phyloP scores from a whole-genome alignment of 1,140 invertebrate species.

The Odontomachus brunneus region DNA sequence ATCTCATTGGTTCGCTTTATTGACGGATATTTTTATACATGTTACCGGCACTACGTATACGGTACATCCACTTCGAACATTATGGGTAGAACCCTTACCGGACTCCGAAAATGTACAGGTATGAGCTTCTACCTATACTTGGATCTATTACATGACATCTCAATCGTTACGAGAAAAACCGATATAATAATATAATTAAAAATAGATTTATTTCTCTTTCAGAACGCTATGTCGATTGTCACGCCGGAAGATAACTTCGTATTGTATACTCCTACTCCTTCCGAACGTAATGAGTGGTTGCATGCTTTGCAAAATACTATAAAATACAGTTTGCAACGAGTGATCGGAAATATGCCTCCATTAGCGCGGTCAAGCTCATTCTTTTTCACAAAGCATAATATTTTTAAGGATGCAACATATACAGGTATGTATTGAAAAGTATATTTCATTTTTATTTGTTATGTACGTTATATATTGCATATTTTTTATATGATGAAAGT shows the following conservation, averaged over 20 bases:
- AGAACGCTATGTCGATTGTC: slow-evolving; percentile 89
- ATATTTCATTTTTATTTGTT: slow-evolving; percentile 32
- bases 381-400: slow-evolving; percentile 89
- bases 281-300: slow-evolving; percentile 93
- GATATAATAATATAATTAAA: slow-evolving; percentile 19
- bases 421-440: slow-evolving; percentile 80
- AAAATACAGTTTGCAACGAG: slow-evolving; percentile 82
- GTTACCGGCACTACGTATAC: slow-evolving; percentile 87
- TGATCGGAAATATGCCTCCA: slow-evolving; percentile 87
- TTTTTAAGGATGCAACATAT: slow-evolving; percentile 92
- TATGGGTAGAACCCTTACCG: slow-evolving; percentile 91
- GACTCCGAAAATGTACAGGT: slow-evolving; percentile 86
- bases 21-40: slow-evolving; percentile 91
- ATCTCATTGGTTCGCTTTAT: slow-evolving; percentile 91
- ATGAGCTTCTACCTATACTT: slow-evolving; percentile 60
- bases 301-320: slow-evolving; percentile 89
- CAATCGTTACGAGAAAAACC: neutral
- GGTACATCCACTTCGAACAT: slow-evolving; percentile 89
- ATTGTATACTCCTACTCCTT: slow-evolving; percentile 88
- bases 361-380: slow-evolving; percentile 89
- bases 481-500: too few species aligned
- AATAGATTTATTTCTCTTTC: slow-evolving; percentile 68
- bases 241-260: slow-evolving; percentile 92
- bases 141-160: neutral
- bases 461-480: neutral